Evolutionary conservation across 2,797 vertebrate genomes (phyloP).

Genomic region (Numenius phaeopus): DNA sequence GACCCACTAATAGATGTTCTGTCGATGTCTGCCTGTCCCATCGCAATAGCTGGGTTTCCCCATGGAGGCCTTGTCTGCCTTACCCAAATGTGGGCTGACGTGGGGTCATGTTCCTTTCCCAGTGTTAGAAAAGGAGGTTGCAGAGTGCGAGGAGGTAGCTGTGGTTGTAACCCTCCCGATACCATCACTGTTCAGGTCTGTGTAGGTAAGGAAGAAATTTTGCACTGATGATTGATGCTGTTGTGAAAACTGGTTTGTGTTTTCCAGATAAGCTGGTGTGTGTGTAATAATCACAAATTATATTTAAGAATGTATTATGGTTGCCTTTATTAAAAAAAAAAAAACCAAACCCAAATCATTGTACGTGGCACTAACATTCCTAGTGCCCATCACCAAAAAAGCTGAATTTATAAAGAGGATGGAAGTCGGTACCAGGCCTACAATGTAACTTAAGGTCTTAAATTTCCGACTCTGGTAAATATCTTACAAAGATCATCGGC

Average conservation of each 20-base stretch:
- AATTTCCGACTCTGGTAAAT: not conserved
- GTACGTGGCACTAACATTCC: fast-evolving
- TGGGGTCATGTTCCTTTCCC: not conserved
- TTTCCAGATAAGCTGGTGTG: not conserved
- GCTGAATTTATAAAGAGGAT: not conserved
- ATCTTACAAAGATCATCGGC: not conserved
- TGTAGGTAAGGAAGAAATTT: not conserved
- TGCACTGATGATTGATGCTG: not conserved
- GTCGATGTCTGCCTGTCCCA: not conserved
- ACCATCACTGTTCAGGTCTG: fast-evolving
- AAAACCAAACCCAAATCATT: not conserved
- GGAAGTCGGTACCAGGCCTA: not conserved
- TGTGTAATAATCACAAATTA: not conserved
- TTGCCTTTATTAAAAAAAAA: not conserved
- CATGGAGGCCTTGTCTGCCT: not conserved
- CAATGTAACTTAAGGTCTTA: not conserved
- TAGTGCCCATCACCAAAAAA: not conserved
- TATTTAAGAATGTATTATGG: not conserved
- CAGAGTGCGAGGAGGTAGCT: not conserved
- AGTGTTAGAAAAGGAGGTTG: fast-evolving
- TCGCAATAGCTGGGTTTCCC: not conserved
- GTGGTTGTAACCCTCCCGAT: not conserved
- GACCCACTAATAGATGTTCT: not conserved
- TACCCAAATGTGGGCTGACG: not conserved
- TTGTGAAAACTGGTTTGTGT: not conserved